Evolutionary conservation across 2,113 vertebrate species (phyloP), one percentile per base, ranked within the genome.

Genomic region (Sigmodon hispidus): DNA sequence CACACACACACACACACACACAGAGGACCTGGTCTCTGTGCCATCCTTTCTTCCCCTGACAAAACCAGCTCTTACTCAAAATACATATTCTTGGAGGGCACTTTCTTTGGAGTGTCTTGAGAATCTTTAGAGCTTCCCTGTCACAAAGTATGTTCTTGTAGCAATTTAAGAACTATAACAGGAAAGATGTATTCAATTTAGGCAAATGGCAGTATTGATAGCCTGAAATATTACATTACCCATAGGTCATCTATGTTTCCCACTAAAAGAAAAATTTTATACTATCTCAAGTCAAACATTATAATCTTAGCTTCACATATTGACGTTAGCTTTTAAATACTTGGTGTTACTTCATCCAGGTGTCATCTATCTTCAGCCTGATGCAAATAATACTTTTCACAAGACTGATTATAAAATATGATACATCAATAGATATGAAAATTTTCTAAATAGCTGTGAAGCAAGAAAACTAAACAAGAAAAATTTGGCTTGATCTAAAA

Each of bases 271-370:
- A 19, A 72, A 43, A 36, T 21, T 48, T 22, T 9, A 75, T 50
- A 79, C 11, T 92, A 40, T 91, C 17, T 90, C 45, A 75, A 57
- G n/a, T n/a, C n/a, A n/a, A n/a, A n/a, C n/a, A n/a, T n/a, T n/a
- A n/a, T n/a, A 7, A 9, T 63, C 43, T 93, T 48, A 36, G 61
- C 85, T 24, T 86, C 57, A 2, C 61, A 26, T 50, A 21, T 45
- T 63, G 59, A 31, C 85, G 0, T 10, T 70, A 15, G 1, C 4
- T 93, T 45, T 91, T 81, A 34, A 87, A 17, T 3, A 31, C 5
- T 31, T 79, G 13, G 21, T 87, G 4, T 26, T 10, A n/a, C 9
- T 70, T 3, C n/a, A 1, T 19, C 36, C 59, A 57, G 17, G 15
- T 81, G 40, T 15, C 4, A 65, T 48, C 43, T 77, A 11, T 92